phyloP scores from a whole-genome alignment of 2,113 vertebrate species.

The Perca flavescens region DNA sequence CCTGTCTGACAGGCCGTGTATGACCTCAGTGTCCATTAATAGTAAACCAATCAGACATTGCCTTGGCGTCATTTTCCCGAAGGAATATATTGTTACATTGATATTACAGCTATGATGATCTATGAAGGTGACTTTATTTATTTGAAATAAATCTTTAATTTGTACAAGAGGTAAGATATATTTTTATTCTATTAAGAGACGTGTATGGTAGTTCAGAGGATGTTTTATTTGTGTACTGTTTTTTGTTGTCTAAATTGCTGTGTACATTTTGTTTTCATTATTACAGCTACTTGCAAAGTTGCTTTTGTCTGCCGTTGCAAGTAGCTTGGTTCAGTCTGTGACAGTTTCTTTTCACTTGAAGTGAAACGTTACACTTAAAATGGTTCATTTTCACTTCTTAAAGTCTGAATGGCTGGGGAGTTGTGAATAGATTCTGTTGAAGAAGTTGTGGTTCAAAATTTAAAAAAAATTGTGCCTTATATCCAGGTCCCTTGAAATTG shows the following conservation, averaged over 20 bases:
- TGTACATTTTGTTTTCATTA: constrained; percentile 51
- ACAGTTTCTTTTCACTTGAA: constrained; percentile 37
- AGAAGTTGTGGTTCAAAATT: constrained; percentile 41
- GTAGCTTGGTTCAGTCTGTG: constrained; percentile 27
- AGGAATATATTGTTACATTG: constrained; percentile 79
- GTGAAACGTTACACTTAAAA: constrained; percentile 8
- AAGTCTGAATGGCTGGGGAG: constrained; percentile 19
- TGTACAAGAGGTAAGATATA: constrained; percentile 83
- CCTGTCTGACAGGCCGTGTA: constrained; percentile 59
- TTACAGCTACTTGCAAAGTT: constrained; percentile 35
- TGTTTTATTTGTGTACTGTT: constrained; percentile 69
- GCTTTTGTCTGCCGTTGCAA: constrained; percentile 17
- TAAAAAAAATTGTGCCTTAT: constrained; percentile 78
- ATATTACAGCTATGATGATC: constrained; percentile 79
- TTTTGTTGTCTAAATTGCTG: constrained; percentile 66
- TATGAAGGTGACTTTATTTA: constrained; percentile 87
- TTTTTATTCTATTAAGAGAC: constrained; percentile 82
- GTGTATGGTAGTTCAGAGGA: constrained; percentile 73
- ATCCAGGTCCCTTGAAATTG: constrained; percentile 57
- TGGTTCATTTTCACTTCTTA: constrained; percentile 7
- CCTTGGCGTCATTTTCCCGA: constrained; percentile 70
- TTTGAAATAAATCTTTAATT: constrained; percentile 87
- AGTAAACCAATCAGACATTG: constrained; percentile 75
- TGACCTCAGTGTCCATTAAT: constrained; percentile 70
- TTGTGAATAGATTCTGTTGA: constrained; percentile 32